Percentiles rank a stretch among this genome's conserved stretches.
These are phyloP conservation scores for Hippolais icterina DNA, from an alignment of 2,113 vertebrate genomes.

Conservation along the genomic window DNA sequence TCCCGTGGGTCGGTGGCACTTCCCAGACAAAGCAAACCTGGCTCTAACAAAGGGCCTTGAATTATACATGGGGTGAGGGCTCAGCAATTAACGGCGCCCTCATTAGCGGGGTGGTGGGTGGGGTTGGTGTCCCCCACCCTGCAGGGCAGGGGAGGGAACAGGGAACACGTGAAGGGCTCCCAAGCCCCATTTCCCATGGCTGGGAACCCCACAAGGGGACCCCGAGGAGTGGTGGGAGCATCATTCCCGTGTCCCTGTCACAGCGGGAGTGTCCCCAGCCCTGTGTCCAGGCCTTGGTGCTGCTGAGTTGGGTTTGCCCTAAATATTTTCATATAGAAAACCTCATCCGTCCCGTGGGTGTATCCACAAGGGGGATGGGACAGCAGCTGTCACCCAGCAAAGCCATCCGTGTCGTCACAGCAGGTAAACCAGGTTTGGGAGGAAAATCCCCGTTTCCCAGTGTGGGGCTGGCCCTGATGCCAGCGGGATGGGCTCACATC, in stretches of 20 bases:
- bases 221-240: neutral
- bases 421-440: accelerated
- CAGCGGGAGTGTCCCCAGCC: no score
- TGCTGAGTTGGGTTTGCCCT: neutral
- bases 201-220: neutral
- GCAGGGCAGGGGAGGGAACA: neutral
- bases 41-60: neutral
- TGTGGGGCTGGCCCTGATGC: neutral
- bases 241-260: neutral
- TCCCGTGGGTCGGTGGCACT: neutral
- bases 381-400: neutral
- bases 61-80: neutral
- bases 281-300: neutral
- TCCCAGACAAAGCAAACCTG: neutral
- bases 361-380: accelerated
- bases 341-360: neutral
- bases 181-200: neutral
- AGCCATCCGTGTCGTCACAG: neutral
- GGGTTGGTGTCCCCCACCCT: neutral
- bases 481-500: neutral
- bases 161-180: neutral
- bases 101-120: accelerated
- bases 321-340: accelerated
- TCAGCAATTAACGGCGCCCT: neutral
- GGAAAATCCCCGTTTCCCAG: accelerated